Evolutionary conservation across 2,113 vertebrate genomes (phyloP).

Genomic region (Pampusana beccarii): DNA sequence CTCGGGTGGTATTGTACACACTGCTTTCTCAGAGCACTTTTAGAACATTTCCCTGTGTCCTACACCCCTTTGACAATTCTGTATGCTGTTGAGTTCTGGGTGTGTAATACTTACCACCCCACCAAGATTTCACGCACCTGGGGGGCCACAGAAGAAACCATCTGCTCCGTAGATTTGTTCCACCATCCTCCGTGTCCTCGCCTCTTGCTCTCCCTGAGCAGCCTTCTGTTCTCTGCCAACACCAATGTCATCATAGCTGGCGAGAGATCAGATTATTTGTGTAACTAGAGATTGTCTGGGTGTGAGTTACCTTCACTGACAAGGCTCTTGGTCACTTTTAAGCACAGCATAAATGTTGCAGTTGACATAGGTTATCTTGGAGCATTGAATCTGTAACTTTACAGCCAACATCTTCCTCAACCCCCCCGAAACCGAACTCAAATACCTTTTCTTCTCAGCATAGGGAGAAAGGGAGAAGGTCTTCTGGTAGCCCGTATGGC

Average conservation of each 20-base stretch:
- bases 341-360: fast-evolving
- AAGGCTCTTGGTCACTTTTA: not conserved
- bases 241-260: slow-evolving; percentile 57
- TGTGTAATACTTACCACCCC: not conserved
- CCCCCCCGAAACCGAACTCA: not conserved
- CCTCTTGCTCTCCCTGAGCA: slow-evolving; percentile 35
- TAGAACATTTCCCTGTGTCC: not conserved
- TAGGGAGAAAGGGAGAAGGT: slow-evolving; percentile 82
- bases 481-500: slow-evolving; percentile 87
- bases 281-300: not conserved
- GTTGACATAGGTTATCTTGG: not conserved
- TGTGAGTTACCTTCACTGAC: not conserved
- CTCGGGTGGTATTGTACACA: not conserved
- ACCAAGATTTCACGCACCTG: slow-evolving; percentile 72
- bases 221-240: slow-evolving; percentile 47
- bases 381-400: not conserved
- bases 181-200: slow-evolving; percentile 85
- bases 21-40: not conserved
- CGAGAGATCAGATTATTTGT: not conserved
- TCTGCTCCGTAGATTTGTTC: slow-evolving; percentile 81
- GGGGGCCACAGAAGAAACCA: slow-evolving; percentile 90
- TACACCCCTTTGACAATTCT: not conserved
- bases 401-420: not conserved
- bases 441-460: slow-evolving; percentile 78
- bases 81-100: not conserved